Evolutionary conservation across 2,888 invertebrate genomes (phyloP).

Genomic region (Mythimna pallens): DNA sequence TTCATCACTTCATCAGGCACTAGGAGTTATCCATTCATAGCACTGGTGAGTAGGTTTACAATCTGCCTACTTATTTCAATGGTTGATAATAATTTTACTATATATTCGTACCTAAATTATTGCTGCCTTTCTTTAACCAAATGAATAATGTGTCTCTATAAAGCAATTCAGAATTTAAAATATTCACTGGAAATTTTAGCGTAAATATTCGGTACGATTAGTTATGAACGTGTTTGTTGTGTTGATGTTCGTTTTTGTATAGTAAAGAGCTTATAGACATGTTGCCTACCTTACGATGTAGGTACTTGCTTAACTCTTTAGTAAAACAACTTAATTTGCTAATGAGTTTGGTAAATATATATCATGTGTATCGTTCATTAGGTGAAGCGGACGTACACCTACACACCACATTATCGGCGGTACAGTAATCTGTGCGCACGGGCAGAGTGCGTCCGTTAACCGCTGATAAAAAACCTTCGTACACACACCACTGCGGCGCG

Average conservation of each 20-base stretch:
- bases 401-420: constrained; percentile 73
- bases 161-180: neutral
- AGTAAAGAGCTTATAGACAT: neutral
- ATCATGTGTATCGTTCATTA: constrained; percentile 61
- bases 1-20: constrained; percentile 25
- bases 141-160: neutral
- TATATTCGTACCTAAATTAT: neutral
- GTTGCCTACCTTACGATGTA: neutral
- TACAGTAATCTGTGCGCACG: constrained; percentile 78
- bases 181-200: neutral
- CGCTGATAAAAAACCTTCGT: constrained; percentile 82
- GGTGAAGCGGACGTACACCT: constrained; percentile 85
- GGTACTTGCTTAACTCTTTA: neutral
- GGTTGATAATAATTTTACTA: neutral
- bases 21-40: constrained; percentile 42
- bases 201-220: neutral
- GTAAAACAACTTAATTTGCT: constrained; percentile 9
- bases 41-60: constrained; percentile 17
- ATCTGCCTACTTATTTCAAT: neutral
- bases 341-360: constrained; percentile 47
- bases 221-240: too few species aligned
- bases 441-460: constrained; percentile 83
- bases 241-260: neutral
- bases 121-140: neutral
- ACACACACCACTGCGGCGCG: constrained; percentile 72